Conservation (phyloP, 1,140 invertebrate species). For the Babylonia areolata region DNA sequence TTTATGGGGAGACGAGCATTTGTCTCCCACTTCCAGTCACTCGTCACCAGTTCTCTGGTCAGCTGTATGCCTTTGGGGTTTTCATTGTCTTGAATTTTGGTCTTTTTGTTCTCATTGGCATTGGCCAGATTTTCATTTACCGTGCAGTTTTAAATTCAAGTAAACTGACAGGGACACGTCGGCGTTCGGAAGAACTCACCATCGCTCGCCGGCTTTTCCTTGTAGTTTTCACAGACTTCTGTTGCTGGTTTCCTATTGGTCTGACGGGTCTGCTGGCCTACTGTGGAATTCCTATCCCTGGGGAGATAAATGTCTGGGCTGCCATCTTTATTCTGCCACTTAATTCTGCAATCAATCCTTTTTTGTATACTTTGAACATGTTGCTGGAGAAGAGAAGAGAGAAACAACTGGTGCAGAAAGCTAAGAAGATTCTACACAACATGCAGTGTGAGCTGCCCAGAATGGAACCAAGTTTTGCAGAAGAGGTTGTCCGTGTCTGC, state of each 20-base stretch:
- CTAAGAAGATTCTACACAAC: not conserved
- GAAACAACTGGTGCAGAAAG: not conserved
- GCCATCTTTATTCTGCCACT: constrained; percentile 57
- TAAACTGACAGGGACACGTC: not conserved
- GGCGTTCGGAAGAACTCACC: constrained; percentile 34
- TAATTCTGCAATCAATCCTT: constrained; percentile 58
- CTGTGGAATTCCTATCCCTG: constrained; percentile 42
- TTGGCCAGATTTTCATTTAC: constrained; percentile 51
- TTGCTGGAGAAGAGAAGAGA: constrained; percentile 12
- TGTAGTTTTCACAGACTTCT: constrained; percentile 48
- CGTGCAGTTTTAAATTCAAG: constrained; percentile 26
- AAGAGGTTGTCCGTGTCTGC: not conserved
- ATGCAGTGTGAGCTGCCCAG: not conserved
- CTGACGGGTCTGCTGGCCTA: constrained; percentile 46
- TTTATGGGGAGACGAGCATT: constrained; percentile 53
- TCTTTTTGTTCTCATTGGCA: constrained; percentile 45
- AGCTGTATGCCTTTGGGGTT: constrained; percentile 47
- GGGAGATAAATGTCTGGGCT: constrained; percentile 52
- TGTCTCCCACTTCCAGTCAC: constrained; percentile 55
- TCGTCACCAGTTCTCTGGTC: constrained; percentile 30
- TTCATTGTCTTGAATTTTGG: constrained; percentile 53
- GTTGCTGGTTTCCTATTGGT: constrained; percentile 51
- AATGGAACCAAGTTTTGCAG: not conserved
- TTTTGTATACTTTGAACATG: constrained; percentile 53
- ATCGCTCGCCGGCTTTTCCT: constrained; percentile 47